Conservation (phyloP, 2,797 vertebrate species). For the Bufotes viridis region DNA sequence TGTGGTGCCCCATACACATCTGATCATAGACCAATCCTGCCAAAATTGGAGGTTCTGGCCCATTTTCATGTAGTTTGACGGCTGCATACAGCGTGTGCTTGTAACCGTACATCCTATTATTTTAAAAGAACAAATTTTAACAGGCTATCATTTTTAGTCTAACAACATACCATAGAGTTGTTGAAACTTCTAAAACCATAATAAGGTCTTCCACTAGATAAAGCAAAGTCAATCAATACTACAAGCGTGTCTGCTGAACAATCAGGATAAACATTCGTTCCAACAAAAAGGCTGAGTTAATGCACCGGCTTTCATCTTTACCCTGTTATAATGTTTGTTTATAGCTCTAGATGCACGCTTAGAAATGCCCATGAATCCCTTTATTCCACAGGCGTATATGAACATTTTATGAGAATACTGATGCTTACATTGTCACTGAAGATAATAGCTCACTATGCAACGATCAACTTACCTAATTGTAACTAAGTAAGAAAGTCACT, state of each 20-base stretch:
- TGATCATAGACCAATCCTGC: background rate
- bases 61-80: background rate
- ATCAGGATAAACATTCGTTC: background rate
- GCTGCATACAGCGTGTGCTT: background rate
- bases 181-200: background rate
- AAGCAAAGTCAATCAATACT: background rate
- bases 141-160: background rate
- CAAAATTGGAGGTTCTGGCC: no score
- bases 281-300: background rate
- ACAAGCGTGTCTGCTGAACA: background rate
- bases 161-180: background rate
- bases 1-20: background rate
- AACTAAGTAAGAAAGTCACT: background rate
- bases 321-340: background rate
- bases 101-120: background rate
- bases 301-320: background rate
- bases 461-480: background rate
- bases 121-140: background rate
- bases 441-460: background rate
- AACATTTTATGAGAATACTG: background rate
- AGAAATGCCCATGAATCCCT: background rate
- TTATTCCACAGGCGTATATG: background rate
- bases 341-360: background rate
- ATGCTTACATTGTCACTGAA: background rate
- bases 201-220: background rate